phyloP scores from a whole-genome alignment of 2,888 invertebrate genomes.

The Erpobdella octoculata region DNA sequence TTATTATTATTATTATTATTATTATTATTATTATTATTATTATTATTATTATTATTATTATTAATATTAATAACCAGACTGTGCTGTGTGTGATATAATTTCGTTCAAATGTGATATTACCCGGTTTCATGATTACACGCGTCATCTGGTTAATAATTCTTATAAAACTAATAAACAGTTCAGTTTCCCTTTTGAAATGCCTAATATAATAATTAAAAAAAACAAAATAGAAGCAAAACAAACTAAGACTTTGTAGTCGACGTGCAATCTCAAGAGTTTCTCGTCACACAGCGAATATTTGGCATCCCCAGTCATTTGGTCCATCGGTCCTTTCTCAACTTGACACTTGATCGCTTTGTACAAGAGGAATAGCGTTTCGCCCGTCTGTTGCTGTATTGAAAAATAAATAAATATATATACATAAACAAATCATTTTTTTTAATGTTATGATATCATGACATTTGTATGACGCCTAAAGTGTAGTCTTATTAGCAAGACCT shows the following conservation, averaged over 20 bases:
- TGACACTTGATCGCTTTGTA: slow-evolving; percentile 98
- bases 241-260: slow-evolving; percentile 63
- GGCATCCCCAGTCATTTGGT: slow-evolving; percentile 91
- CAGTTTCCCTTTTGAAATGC: too few relatives aligned
- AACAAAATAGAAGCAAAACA: background rate
- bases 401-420: background rate
- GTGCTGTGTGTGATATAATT: too few relatives aligned
- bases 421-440: background rate
- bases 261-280: slow-evolving; percentile 91
- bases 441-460: background rate
- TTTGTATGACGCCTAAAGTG: too few relatives aligned
- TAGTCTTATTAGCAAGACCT: background rate
- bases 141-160: too few relatives aligned
- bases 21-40: too few relatives aligned
- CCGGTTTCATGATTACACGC: too few relatives aligned
- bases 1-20: too few relatives aligned
- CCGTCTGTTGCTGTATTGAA: slow-evolving; percentile 86
- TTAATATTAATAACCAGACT: too few relatives aligned
- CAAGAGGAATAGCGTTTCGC: slow-evolving; percentile 90
- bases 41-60: too few relatives aligned
- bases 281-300: slow-evolving; percentile 95
- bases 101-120: too few relatives aligned
- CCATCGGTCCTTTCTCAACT: slow-evolving; percentile 97
- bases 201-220: background rate
- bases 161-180: too few relatives aligned